Base-by-base conservation (phyloP, 1,140 invertebrate genomes). In the Pemphigus obesinymphae region DNA sequence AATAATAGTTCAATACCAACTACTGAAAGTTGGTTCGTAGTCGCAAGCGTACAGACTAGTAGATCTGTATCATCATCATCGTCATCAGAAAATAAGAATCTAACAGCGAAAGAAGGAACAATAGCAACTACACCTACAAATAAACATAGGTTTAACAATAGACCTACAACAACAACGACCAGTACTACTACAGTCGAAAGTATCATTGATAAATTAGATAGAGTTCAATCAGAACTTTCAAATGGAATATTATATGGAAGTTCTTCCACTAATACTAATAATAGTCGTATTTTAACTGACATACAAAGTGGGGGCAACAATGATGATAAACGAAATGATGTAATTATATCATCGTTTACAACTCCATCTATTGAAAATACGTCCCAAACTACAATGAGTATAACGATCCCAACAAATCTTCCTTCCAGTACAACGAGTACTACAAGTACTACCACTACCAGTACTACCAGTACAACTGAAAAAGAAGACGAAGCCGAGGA, bases 151-250 rank as follows among this genome's bases (percentile, higher is more conserved):
- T 73, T 73, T 34, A 73, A 73, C 26, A 73, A 50, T 50, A 73
- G 50, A 50, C 70, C 55, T 20, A 1, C 26, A 11, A 80, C 26
- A 29, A 61, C 55, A 43, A 63, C 76, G 17, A 29, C 53, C 11
- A 61, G 37, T 20, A 58, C 76, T 20, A 58, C 76, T 6, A 80
- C 76, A 29, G 76, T 58, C 10, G 76, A 80, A 43, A 95, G 93
- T 85, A 92, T 95, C 48, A 94, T 93, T 83, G 94, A 95, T 84
- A 94, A 95, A 86, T 87, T 95, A 82, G 94, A 95, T 86, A 88
- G 92, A 73, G 93, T 94, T 15, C 93, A 95, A 84, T 95, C 93
- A 0, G 93, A 94, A 86, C 86, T 95, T 37, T 93, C 92, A 0
- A 93, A 91, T 85, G 92, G 91, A 72, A 90, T 95, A 61, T 86